phyloP scores from a whole-genome alignment of 2,113 vertebrate genomes.

The Triplophysa tibetana region DNA sequence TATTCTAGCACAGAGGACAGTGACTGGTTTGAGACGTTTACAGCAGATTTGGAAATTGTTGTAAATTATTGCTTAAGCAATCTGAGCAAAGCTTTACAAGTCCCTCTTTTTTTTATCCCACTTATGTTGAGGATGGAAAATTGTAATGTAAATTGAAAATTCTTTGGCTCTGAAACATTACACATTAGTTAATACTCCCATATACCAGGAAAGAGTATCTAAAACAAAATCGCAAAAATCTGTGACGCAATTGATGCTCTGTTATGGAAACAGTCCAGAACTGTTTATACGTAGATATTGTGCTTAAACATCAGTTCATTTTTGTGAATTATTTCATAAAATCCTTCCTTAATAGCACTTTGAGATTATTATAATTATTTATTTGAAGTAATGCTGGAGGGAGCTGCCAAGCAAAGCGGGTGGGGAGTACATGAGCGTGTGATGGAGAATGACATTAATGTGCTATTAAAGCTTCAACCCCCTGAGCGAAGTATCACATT shows the following conservation, averaged over 20 bases:
- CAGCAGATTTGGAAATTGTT: not conserved
- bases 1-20: not conserved
- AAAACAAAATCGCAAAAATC: too few species aligned
- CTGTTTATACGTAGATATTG: not conserved
- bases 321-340: not conserved
- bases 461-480: conserved; percentile 53
- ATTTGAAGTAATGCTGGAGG: conserved; percentile 46
- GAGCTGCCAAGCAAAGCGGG: conserved; percentile 32
- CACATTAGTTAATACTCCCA: not conserved
- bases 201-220: not conserved
- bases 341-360: not conserved
- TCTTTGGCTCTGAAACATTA: too few species aligned
- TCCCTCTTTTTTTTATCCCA: too few species aligned
- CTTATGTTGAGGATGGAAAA: too few species aligned
- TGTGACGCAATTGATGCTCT: not conserved
- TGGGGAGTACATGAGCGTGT: conserved; percentile 57
- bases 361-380: conserved; percentile 37
- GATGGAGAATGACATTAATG: conserved; percentile 65
- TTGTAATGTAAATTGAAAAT: too few species aligned
- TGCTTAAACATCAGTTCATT: not conserved
- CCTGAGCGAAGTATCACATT: conserved; percentile 51
- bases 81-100: too few species aligned
- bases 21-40: not conserved
- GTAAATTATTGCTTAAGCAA: too few species aligned
- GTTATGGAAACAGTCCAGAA: not conserved